Percentiles rank a stretch among this genome's conserved stretches.
Conservation (phyloP, 2,888 invertebrate genomes). For the Drosophila monieri region DNA sequence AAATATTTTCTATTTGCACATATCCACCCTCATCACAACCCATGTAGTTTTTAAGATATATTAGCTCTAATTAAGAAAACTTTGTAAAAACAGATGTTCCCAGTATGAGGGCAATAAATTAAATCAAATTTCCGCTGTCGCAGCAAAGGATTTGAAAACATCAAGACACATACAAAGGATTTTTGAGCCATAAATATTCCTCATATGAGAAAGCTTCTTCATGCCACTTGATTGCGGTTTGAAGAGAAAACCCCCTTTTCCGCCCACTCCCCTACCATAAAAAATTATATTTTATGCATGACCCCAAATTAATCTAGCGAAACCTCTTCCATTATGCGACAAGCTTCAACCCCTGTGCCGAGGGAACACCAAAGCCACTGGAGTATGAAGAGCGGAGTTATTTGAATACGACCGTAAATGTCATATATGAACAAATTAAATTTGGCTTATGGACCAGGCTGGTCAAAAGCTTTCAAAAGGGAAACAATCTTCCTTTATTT, state of each 20-base stretch:
- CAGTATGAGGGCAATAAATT: conserved; percentile 63
- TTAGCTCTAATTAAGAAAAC: conserved; percentile 55
- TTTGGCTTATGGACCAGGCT: conserved; percentile 69
- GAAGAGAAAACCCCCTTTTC: conserved; percentile 8
- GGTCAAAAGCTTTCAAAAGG: conserved; percentile 20
- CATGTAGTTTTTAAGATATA: conserved; percentile 45
- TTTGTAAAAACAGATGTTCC: conserved; percentile 59
- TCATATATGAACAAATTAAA: conserved; percentile 77
- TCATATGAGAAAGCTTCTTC: conserved; percentile 56
- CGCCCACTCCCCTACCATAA: conserved; percentile 50
- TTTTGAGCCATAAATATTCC: conserved; percentile 60
- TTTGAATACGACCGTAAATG: conserved; percentile 76
- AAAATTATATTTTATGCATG: conserved; percentile 80
- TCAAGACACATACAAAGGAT: conserved; percentile 38
- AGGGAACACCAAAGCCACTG: conserved; percentile 69
- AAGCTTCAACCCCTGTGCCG: conserved; percentile 35
- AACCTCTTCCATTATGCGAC: conserved; percentile 62
- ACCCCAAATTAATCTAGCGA: conserved; percentile 82
- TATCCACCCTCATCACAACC: conserved; percentile 19
- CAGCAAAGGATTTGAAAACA: conserved; percentile 54
- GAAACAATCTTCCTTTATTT: conserved; percentile 16
- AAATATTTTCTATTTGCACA: too few relatives aligned
- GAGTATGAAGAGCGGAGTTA: conserved; percentile 77
- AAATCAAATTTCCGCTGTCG: conserved; percentile 39
- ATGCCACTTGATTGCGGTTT: conserved; percentile 68